Base-by-base conservation (phyloP, 2,888 invertebrate genomes). In the Harpalus rufipes region DNA sequence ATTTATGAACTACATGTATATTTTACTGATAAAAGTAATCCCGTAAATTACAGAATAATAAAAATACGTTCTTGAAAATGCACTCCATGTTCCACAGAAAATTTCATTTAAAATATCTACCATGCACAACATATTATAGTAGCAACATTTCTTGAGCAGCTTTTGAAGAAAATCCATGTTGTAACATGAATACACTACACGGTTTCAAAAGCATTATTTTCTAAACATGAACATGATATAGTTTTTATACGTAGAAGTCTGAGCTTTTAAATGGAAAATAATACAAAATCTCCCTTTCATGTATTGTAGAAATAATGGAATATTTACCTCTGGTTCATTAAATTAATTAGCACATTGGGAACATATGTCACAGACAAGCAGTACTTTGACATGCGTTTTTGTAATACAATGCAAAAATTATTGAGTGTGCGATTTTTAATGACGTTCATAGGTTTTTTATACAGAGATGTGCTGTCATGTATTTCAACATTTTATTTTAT, bases 141-240 rank as follows among this genome's bases (percentile, higher is more conserved):
- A 51, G 44, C 44, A 51, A 4, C 32, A 16, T 14, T 16, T 59
- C 14, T 14, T 7, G 14, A 59, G 18, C 7, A 59, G 10, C 25
- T 68, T 68, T 68, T 39, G 32, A 68, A 32, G 68, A 39, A 39
- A 68, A 68, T 32, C 68, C 68, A 32, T 14, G 68, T 39, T 68
- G 39, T 68, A 32, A 68, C 68, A 25, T 39, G 7, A 68, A 68
- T 25, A 25, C 21, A 25, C 63, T 63, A 21, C n/a, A 4, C 21
- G 39, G 14, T 39, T 68, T 68, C 68, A 68, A 68, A 68, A 68
- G 68, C 32, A 68, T 68, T 68, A 68, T 68, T 68, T 68, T 39
- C 32, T 32, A 68, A 68, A 32, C 39, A 39, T 39, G 25, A 63
- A 25, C 21, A 18, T 63, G 1, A 68, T 32, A 39, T 68, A 7